Evolutionary conservation across 2,888 invertebrate species (phyloP), one percentile per base, ranked within the genome.

Genomic region (Sepiola atlantica): DNA sequence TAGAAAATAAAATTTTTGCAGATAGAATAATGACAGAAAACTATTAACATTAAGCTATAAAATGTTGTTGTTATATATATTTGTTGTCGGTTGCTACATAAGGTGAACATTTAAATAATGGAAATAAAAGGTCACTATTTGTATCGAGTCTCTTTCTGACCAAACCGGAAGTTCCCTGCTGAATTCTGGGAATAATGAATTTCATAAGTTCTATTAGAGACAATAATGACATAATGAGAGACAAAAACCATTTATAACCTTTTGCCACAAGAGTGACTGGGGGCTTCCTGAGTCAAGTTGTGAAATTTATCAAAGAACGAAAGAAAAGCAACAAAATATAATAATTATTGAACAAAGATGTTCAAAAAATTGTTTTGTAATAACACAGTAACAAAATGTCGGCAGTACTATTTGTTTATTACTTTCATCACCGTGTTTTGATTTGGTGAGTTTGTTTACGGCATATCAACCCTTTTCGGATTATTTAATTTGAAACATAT

Each of bases 121-220:
- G 28, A n/a, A n/a, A 16, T n/a, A n/a, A 77, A 77, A 77, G 77
- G 77, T 77, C 77, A 77, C 2, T 77, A 77, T n/a, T 77, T n/a
- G 77, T 77, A 18, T 77, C 16, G 77, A 14, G n/a, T 77, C 77
- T 77, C 77, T 77, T 77, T 77, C n/a, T 77, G 77, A 77, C n/a
- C 12, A 77, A n/a, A 77, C 77, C 28, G 77, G 77, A 77, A 77
- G 77, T n/a, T 77, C 28, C n/a, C 77, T n/a, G n/a, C n/a, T 77
- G 77, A 77, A 77, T 77, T 77, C 77, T 77, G 77, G 77, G 77
- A 77, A 77, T 77, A 77, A 77, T 77, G n/a, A 77, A 77, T 16
- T 77, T n/a, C 77, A 77, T 77, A 77, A 77, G 77, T 77, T 77
- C n/a, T n/a, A 77, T 77, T n/a, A 77, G 77, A 77, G 77, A 77